These are phyloP conservation scores for Procapra przewalskii DNA, from an alignment of 2,113 vertebrate genomes.

Conservation along the genomic window DNA sequence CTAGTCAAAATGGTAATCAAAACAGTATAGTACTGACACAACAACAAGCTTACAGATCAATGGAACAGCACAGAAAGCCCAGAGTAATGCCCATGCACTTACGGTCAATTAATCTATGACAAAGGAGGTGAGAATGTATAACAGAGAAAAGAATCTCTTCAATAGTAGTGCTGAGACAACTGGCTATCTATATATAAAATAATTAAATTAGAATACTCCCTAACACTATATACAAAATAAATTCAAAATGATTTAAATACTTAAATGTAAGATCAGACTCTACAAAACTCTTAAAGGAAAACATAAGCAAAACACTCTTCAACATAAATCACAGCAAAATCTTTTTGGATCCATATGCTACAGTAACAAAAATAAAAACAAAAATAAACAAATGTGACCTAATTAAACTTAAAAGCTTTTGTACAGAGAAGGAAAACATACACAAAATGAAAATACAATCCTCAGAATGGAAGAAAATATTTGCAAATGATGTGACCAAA, in stretches of 20 bases:
- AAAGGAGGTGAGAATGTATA: not conserved
- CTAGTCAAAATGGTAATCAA: not conserved
- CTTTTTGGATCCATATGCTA: not conserved
- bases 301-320: not conserved
- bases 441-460: not conserved
- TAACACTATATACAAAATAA: not conserved
- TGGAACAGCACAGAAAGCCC: not conserved
- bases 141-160: not conserved
- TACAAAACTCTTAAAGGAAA: not conserved
- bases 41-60: not conserved
- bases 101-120: not conserved
- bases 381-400: not conserved
- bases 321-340: not conserved
- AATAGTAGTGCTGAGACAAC: not conserved
- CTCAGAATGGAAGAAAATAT: not conserved
- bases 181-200: not conserved
- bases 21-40: not conserved
- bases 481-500: not conserved
- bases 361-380: not conserved
- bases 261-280: not conserved
- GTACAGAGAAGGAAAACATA: not conserved
- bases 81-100: not conserved
- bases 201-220: not conserved
- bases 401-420: not conserved
- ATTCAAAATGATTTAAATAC: not conserved